These are phyloP conservation scores for Halichoeres trimaculatus DNA, from an alignment of 2,113 vertebrate species.

Conservation along the genomic window DNA sequence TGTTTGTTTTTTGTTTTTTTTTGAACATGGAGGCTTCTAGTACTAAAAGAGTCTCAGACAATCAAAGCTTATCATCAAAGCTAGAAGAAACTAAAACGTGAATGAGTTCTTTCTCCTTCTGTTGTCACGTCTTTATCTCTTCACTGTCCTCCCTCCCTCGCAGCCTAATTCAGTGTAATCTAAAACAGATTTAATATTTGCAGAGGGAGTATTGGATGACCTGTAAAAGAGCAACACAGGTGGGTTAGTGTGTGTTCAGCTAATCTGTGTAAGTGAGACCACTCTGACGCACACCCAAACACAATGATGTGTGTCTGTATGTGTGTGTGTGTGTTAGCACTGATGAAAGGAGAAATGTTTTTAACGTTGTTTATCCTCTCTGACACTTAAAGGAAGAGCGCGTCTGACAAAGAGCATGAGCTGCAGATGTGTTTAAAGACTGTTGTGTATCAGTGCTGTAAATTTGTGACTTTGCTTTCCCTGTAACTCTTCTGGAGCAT, in stretches of 20 bases:
- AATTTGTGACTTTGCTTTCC: conserved; percentile 36
- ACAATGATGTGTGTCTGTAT: background rate
- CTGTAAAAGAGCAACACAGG: conserved; percentile 42
- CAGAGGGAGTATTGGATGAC: conserved; percentile 54
- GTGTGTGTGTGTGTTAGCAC: conserved; percentile 17
- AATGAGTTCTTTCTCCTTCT: background rate
- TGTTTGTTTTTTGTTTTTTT: background rate
- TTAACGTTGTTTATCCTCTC: conserved; percentile 39
- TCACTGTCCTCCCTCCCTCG: too few species aligned
- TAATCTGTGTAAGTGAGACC: conserved; percentile 39
- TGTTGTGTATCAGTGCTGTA: conserved; percentile 22
- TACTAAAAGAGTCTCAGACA: background rate
- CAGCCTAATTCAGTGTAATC: conserved; percentile 26
- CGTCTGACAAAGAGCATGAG: conserved; percentile 19
- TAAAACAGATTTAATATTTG: conserved; percentile 60
- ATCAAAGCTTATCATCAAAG: background rate
- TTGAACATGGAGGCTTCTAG: background rate
- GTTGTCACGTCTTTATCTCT: conserved; percentile 35
- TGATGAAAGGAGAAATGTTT: conserved; percentile 1
- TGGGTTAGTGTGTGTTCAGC: conserved; percentile 43
- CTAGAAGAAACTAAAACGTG: background rate
- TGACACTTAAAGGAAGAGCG: conserved; percentile 48
- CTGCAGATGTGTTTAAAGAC: conserved; percentile 50
- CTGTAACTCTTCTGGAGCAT: conserved; percentile 49
- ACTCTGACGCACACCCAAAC: conserved; percentile 4